These are phyloP conservation scores for Branchinecta lindahli DNA, from an alignment of 1,140 invertebrate genomes.

Conservation along the genomic window DNA sequence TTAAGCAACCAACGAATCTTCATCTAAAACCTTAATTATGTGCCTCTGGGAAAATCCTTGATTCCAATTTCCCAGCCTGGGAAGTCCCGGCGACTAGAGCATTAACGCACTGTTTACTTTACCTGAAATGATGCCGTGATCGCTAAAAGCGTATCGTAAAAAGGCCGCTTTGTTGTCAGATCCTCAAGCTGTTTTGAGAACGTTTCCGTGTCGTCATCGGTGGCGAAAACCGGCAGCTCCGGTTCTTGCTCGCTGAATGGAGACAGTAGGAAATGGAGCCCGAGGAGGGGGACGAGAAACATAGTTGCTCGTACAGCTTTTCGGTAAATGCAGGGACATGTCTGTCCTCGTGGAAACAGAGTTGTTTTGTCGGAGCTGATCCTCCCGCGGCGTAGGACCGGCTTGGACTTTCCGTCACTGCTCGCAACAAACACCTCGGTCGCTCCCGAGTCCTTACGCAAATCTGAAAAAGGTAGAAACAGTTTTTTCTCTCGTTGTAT, in stretches of 20 bases:
- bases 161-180: neutral
- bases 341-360: neutral
- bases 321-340: neutral
- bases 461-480: too few relatives aligned
- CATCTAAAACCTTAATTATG: too few relatives aligned
- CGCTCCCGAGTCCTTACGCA: too few relatives aligned
- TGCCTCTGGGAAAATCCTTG: too few relatives aligned
- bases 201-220: neutral
- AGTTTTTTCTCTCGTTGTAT: too few relatives aligned
- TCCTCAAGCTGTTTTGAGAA: neutral
- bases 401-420: too few relatives aligned
- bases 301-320: conserved; percentile 36
- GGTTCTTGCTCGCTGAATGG: conserved; percentile 5
- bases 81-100: too few relatives aligned
- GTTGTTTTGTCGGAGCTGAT: neutral
- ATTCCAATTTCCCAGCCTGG: too few relatives aligned
- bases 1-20: too few relatives aligned
- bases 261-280: conserved; percentile 32
- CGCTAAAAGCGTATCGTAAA: conserved; percentile 3
- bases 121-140: neutral
- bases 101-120: too few relatives aligned
- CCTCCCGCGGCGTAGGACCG: neutral
- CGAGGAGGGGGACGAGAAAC: conserved; percentile 41
- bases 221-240: neutral
- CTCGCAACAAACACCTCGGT: too few relatives aligned